Conservation (phyloP, 2,113 vertebrate species). For the Paracanthobrama guichenoti region DNA sequence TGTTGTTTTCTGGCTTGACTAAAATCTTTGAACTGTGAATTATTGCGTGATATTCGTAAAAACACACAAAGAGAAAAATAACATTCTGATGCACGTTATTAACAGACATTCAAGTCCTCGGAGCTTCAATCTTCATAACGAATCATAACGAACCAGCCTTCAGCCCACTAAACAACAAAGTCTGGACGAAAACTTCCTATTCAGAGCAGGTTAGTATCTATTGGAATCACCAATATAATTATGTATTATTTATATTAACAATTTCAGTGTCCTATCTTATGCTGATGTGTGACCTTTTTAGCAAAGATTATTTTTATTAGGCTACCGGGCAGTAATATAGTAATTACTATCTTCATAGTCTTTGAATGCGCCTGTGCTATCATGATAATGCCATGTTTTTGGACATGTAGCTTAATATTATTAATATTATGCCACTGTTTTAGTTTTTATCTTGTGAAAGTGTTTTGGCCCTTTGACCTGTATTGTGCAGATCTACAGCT, state of each 20-base stretch:
- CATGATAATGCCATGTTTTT: no score
- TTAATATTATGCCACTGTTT: background rate
- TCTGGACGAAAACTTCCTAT: no score
- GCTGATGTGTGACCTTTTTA: background rate
- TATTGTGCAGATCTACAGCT: background rate
- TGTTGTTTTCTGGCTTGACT: background rate
- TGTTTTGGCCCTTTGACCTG: background rate
- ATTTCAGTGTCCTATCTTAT: background rate
- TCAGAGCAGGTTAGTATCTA: no score
- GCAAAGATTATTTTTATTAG: background rate
- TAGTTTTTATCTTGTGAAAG: background rate
- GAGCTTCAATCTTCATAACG: background rate
- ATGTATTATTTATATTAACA: background rate
- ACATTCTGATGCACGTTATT: conserved; percentile 6
- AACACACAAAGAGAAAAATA: background rate
- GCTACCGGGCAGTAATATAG: no score
- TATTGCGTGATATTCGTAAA: background rate
- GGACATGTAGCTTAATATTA: no score
- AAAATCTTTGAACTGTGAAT: background rate
- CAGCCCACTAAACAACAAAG: no score
- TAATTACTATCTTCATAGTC: no score
- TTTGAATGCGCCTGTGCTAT: no score
- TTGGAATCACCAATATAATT: no score
- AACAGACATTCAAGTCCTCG: background rate
- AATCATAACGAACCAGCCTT: background rate